Base-by-base conservation (phyloP, 2,888 invertebrate species). In the Tiphia femorata region DNA sequence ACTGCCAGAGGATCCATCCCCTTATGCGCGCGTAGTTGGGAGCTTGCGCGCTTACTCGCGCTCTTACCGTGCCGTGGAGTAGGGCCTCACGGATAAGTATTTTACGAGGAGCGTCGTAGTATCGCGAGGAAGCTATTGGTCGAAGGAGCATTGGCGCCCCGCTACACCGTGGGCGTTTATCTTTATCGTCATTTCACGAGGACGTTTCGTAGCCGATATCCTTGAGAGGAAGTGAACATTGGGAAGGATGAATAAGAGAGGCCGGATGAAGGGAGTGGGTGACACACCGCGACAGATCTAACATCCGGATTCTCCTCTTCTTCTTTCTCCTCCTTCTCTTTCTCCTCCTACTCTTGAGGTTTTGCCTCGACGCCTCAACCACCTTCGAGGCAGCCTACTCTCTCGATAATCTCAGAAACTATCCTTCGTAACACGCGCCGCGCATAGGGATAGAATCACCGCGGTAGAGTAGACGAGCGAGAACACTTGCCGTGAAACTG, bases 31-130 rank as follows among this genome's bases (percentile, higher is more conserved):
- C n/a, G n/a, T n/a, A n/a, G n/a, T n/a, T n/a, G n/a, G n/a, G n/a
- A n/a, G n/a, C n/a, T n/a, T n/a, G n/a, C n/a, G n/a, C n/a, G n/a
- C n/a, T n/a, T n/a, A n/a, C n/a, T n/a, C n/a, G n/a, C n/a, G n/a
- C n/a, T n/a, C n/a, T n/a, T n/a, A n/a, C n/a, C n/a, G n/a, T 44
- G 19, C 20, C 14, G 41, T 42, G 47, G 40, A 41, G 29, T 17
- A 37, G 21, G 19, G 49, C 14, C 33, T 14, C 14, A 27, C 40
- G 58, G 61, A 62, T 67, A 68, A 71, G 56, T 72, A 67, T 71
- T 76, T 74, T 74, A 74, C 58, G 71, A 66, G 62, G 59, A 43
- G 55, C 66, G 55, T 46, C 51, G 49, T 5, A 49, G 59, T 59
- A 53, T 62, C 50, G 62, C 46, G 55, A 49, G 38, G 58, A 49